phyloP scores from a whole-genome alignment of 1,140 invertebrate genomes.

The Euura lappo region DNA sequence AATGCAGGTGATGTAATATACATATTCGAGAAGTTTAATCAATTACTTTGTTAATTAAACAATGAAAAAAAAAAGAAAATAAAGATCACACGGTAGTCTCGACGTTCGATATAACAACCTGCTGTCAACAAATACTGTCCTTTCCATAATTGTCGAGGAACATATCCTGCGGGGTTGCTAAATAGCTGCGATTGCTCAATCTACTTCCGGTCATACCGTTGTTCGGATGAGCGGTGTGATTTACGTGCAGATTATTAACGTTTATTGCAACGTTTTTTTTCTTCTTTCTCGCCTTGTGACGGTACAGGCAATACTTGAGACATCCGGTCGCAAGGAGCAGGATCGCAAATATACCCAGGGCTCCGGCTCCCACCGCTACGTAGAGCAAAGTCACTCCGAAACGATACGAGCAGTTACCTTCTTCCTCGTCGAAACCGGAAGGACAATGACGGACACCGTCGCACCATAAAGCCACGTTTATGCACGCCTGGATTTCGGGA shows the following conservation, averaged over 20 bases:
- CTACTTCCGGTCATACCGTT: slow-evolving; percentile 49
- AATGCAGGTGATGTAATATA: too few species aligned
- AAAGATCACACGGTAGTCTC: slow-evolving; percentile 67
- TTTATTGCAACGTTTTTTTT: slow-evolving; percentile 64
- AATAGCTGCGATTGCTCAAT: slow-evolving; percentile 54
- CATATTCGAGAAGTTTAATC: too few species aligned
- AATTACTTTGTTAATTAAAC: too few species aligned
- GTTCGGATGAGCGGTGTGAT: slow-evolving; percentile 62
- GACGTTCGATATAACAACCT: slow-evolving; percentile 62
- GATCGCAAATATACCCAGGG: slow-evolving; percentile 60
- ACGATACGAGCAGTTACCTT: slow-evolving; percentile 73
- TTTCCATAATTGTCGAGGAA: slow-evolving; percentile 71
- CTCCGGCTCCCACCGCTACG: slow-evolving; percentile 67
- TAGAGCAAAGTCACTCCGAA: slow-evolving; percentile 72
- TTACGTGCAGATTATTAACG: slow-evolving; percentile 65
- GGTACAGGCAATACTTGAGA: slow-evolving; percentile 66
- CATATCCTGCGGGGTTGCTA: slow-evolving; percentile 59
- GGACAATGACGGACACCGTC: slow-evolving; percentile 76
- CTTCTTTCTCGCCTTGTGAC: slow-evolving; percentile 68
- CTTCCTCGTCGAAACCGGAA: slow-evolving; percentile 76
- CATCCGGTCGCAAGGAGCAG: slow-evolving; percentile 68
- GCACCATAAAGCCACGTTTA: slow-evolving; percentile 75
- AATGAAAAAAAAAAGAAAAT: too few species aligned
- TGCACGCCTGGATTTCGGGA: slow-evolving; percentile 76
- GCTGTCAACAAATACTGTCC: slow-evolving; percentile 77